These are phyloP conservation scores for Plagodis dolabraria DNA, from an alignment of 2,888 invertebrate species.

Conservation along the genomic window DNA sequence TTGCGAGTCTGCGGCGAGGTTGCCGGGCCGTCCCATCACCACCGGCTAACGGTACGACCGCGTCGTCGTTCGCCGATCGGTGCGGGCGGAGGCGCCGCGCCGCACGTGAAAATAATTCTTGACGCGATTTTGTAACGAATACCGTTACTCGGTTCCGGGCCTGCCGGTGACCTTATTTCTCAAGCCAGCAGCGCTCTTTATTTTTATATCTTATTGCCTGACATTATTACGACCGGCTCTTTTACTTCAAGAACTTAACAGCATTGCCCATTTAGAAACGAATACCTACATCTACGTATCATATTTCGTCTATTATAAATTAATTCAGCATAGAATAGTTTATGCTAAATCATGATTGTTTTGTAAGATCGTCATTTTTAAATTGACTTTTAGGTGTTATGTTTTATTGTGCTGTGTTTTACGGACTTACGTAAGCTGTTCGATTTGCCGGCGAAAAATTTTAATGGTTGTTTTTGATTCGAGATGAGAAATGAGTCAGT, in stretches of 20 bases:
- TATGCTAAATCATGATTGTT: constrained; percentile 22
- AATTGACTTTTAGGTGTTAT: neutral
- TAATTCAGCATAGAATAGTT: constrained; percentile 14
- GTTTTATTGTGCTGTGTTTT: constrained; percentile 22
- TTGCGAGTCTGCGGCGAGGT: constrained; percentile 59
- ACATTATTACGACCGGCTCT: constrained; percentile 54
- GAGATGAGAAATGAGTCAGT: constrained; percentile 58
- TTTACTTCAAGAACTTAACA: constrained; percentile 43
- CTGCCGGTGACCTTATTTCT: constrained; percentile 80
- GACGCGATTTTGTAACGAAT: constrained; percentile 83
- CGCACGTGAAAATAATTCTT: constrained; percentile 84
- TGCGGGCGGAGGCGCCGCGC: constrained; percentile 60
- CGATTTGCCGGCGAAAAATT: constrained; percentile 46
- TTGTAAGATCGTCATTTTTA: constrained; percentile 19
- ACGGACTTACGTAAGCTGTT: constrained; percentile 46
- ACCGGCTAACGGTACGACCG: constrained; percentile 70
- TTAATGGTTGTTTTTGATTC: constrained; percentile 53
- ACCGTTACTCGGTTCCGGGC: constrained; percentile 83
- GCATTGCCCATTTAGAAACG: constrained; percentile 1
- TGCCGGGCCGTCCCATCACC: constrained; percentile 59
- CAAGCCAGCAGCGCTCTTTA: constrained; percentile 72
- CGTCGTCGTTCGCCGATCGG: constrained; percentile 41
- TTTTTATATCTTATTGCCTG: constrained; percentile 76
- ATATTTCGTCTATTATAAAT: constrained; percentile 1
- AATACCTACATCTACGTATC: constrained; percentile 12